Percentiles rank a stretch among this genome's conserved stretches.
phyloP scores from a whole-genome alignment of 2,113 vertebrate species.

The Furnarius figulus region DNA sequence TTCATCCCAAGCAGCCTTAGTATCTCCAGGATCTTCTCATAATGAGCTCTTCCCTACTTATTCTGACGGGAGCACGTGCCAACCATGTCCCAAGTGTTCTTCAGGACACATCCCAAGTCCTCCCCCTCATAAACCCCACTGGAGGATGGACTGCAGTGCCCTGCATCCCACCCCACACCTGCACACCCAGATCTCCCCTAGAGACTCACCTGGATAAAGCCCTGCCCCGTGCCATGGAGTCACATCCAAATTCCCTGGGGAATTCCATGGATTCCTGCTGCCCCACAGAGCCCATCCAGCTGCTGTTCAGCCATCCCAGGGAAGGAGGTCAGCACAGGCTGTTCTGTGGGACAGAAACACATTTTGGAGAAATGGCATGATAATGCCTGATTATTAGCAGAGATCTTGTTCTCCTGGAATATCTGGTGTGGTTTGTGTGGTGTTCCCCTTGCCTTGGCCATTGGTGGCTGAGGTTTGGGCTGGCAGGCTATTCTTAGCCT shows the following conservation, averaged over 20 bases:
- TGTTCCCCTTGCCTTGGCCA: not conserved
- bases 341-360: not conserved
- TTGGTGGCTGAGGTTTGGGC: not conserved
- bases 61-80: not conserved
- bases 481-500: not conserved
- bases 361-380: not conserved
- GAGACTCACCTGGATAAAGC: not conserved
- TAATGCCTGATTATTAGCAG: not conserved
- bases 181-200: not conserved
- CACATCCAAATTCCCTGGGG: not conserved
- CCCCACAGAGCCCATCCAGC: not conserved
- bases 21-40: not conserved
- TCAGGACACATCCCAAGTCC: not conserved
- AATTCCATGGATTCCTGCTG: not conserved
- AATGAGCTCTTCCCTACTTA: not conserved
- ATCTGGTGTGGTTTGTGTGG: slow-evolving; percentile 11
- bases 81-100: not conserved
- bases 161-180: not conserved
- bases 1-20: not conserved
- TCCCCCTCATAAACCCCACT: not conserved
- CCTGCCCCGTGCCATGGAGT: fast-evolving
- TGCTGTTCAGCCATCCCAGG: not conserved
- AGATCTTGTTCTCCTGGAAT: not conserved
- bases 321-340: not conserved
- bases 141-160: not conserved